Conservation (phyloP, 2,797 vertebrate species). For the Intellagama lesueurii region DNA sequence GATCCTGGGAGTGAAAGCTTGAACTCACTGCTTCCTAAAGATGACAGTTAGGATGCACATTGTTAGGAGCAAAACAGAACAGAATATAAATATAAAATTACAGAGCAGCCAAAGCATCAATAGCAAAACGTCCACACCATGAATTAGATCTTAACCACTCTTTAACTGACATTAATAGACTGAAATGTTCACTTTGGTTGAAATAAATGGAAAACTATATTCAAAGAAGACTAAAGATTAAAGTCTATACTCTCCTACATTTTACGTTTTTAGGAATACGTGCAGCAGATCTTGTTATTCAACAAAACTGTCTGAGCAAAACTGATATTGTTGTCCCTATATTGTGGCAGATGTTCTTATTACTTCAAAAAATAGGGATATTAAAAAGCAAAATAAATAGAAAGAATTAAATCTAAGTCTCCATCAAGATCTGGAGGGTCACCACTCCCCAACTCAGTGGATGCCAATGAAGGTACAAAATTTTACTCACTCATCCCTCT, state of each 20-base stretch:
- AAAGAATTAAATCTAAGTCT: background rate
- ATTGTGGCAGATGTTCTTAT: background rate
- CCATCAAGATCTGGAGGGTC: background rate
- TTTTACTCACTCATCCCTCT: background rate
- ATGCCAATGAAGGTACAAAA: too few relatives aligned
- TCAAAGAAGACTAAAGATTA: background rate
- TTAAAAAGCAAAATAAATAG: background rate
- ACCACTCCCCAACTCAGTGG: too few relatives aligned
- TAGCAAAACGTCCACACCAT: background rate
- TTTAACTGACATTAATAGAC: background rate
- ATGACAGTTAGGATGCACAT: conserved; percentile 11
- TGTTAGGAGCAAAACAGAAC: background rate
- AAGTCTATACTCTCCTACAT: background rate
- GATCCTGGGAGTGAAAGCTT: conserved; percentile 79
- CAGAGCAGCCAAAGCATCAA: background rate
- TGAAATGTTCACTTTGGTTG: conserved; percentile 2
- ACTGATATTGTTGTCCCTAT: background rate
- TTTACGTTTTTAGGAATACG: background rate
- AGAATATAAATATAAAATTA: background rate
- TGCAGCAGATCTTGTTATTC: background rate
- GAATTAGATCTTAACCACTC: background rate
- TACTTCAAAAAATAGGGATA: background rate
- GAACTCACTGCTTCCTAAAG: conserved; percentile 69
- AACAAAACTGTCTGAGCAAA: background rate
- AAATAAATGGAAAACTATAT: background rate